These are phyloP conservation scores for Coregonus suidteri DNA, from an alignment of 2,797 vertebrate genomes.

Conservation along the genomic window DNA sequence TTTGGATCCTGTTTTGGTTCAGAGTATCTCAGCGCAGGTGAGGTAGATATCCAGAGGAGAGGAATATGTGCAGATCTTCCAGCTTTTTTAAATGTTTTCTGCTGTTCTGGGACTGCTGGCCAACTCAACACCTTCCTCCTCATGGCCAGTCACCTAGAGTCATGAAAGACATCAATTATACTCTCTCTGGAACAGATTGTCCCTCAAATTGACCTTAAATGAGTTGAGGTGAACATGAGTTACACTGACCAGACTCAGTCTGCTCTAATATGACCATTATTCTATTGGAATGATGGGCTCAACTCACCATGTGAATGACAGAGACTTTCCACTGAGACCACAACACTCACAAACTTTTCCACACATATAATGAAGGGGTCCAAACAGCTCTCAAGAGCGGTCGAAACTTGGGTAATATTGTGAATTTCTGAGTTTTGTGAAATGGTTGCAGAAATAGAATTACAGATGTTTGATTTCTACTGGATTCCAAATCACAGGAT, in stretches of 20 bases:
- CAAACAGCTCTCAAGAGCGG: neutral
- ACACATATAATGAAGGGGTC: neutral
- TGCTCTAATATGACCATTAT: neutral
- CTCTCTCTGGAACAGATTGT: neutral
- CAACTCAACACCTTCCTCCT: neutral
- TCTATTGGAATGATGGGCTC: neutral
- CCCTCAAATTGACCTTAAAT: neutral
- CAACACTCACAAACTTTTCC: neutral
- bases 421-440: no score
- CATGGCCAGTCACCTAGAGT: neutral
- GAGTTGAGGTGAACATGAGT: neutral
- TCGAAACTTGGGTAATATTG: neutral
- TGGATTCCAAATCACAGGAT: no score
- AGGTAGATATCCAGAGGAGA: slow-evolving; percentile 26
- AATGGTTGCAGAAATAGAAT: no score
- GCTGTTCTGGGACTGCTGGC: no score
- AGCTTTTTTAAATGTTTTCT: neutral
- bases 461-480: no score
- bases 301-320: neutral
- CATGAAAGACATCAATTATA: neutral
- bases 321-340: no score
- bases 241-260: neutral
- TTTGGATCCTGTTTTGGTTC: slow-evolving; percentile 14
- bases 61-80: slow-evolving; percentile 30
- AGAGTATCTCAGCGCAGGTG: slow-evolving; percentile 15